These are phyloP conservation scores for Glandiceps talaboti DNA, from an alignment of 53 echinoderm and acorn worm species.

Conservation along the genomic window DNA sequence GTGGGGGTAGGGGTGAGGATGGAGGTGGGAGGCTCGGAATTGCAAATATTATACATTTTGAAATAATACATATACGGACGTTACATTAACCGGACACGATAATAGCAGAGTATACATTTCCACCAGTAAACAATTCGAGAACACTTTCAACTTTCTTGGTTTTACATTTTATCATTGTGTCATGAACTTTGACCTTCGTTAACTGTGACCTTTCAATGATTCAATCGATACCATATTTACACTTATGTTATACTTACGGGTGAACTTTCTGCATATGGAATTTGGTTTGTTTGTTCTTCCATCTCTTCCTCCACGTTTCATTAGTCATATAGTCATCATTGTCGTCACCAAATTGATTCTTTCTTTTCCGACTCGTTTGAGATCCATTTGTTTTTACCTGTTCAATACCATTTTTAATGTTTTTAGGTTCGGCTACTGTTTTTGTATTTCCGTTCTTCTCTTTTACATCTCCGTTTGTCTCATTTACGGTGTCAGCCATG, in stretches of 20 bases:
- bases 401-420: background rate
- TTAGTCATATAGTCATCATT: slow-evolving; percentile 48
- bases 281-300: slow-evolving; percentile 71
- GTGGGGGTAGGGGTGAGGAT: no score
- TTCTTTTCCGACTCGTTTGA: slow-evolving; percentile 1
- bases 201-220: no score
- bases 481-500: background rate
- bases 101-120: no score
- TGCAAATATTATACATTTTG: no score
- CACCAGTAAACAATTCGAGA: background rate
- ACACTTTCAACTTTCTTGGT: background rate
- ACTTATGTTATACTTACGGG: slow-evolving; percentile 57
- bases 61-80: no score
- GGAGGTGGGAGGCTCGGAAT: no score
- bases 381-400: background rate
- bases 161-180: background rate
- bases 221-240: no score
- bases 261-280: slow-evolving; percentile 68
- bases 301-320: slow-evolving; percentile 58
- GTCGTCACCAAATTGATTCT: slow-evolving; percentile 80
- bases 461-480: background rate
- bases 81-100: no score
- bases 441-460: background rate
- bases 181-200: no score
- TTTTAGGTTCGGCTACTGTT: background rate